Conservation (phyloP, 2,888 invertebrate species). For the Drosophila mercatorum region DNA sequence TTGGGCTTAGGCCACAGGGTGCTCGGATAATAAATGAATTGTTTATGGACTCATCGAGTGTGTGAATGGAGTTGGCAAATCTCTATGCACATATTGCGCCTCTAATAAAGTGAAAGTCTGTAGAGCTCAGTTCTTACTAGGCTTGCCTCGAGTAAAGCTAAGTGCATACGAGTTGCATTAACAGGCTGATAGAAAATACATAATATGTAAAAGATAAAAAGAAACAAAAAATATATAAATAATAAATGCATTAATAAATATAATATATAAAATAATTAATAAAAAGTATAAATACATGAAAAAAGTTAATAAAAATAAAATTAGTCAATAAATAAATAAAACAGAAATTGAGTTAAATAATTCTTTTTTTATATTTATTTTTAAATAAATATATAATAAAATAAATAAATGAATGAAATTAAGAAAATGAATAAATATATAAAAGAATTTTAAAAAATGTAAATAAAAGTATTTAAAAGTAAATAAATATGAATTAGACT, state of each 20-base stretch:
- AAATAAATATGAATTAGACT: too few relatives aligned
- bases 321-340: background rate
- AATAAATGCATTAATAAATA: background rate
- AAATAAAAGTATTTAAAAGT: too few relatives aligned
- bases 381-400: too few relatives aligned
- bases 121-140: background rate
- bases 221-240: background rate
- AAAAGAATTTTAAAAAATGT: too few relatives aligned
- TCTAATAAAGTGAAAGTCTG: constrained; percentile 5
- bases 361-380: too few relatives aligned
- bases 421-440: too few relatives aligned
- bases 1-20: constrained; percentile 57
- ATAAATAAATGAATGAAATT: too few relatives aligned
- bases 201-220: background rate
- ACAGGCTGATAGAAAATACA: background rate
- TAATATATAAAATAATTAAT: background rate
- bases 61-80: constrained; percentile 36
- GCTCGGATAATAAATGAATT: constrained; percentile 79
- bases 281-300: background rate
- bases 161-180: background rate
- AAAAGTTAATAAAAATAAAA: background rate
- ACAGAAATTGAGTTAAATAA: too few relatives aligned
- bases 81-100: constrained; percentile 48
- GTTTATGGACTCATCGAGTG: constrained; percentile 70
- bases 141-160: background rate